Base-by-base conservation (phyloP, 2,888 invertebrate genomes). In the Drosophila nr. perissopoda region DNA sequence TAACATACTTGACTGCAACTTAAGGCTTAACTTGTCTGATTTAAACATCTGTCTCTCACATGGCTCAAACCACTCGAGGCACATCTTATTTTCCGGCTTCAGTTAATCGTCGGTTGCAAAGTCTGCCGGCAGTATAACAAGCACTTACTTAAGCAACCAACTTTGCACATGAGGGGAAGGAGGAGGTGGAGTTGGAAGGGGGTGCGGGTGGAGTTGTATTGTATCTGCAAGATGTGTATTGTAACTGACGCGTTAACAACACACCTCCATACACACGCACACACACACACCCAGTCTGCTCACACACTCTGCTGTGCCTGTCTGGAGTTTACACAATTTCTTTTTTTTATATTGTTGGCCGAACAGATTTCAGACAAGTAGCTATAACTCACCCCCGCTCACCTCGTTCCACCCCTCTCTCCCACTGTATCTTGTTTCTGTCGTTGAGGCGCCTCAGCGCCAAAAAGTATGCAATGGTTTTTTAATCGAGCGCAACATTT, bases 401-500 rank as follows among this genome's bases (percentile, higher is more conserved):
- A 27, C 31, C 31, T 13, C 3, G 25, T 46, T 8, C n/a, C 25
- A 16, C 11, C 11, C 34, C 34, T 4, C 13, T 46, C 34, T 40
- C 13, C 27, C 27, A 56, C 27, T 25, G 6, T 40, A 11, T 18
- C 61, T 52, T 33, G 58, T 34, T 25, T 57, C 36, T 59, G 4
- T 46, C 25, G 58, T 33, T 36, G 59, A 70, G 70, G 61, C 58
- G 42, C 49, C 38, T 38, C 27, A 33, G 27, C 68, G 70, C 70
- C 68, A 21, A 69, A 63, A 72, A 70, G 77, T 73, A 72, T 69
- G 71, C 84, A 74, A 72, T 82, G 74, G 54, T 33, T 77, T 82
- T 84, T 85, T 83, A 84, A 84, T 83, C 78, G 82, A 84, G 82
- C 78, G 74, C 73, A 82, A 82, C 79, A 76, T 78, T 82, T 83